These are phyloP conservation scores for Drosophila falleni DNA, from an alignment of 2,888 invertebrate species.

Conservation along the genomic window DNA sequence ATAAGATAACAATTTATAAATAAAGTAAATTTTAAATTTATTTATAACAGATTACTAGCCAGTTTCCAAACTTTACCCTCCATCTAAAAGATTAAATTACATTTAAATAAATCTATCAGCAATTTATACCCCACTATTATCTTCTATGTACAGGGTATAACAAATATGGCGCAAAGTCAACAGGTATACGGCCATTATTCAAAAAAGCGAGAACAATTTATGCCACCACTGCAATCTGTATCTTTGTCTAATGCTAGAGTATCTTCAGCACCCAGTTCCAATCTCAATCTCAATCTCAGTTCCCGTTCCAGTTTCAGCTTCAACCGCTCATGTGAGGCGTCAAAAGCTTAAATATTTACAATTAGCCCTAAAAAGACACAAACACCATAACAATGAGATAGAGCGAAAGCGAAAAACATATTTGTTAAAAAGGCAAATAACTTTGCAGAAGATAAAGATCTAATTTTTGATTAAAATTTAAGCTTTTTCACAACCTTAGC, in stretches of 20 bases:
- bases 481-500: conserved; percentile 79
- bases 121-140: neutral
- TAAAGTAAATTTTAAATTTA: neutral
- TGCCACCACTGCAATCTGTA: conserved; percentile 62
- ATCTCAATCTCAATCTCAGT: no score
- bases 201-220: conserved; percentile 70
- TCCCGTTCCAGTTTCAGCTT: neutral
- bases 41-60: neutral
- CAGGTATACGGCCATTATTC: conserved; percentile 61
- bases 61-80: neutral
- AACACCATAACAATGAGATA: conserved; percentile 41
- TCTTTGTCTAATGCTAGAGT: conserved; percentile 30
- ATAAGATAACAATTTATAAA: neutral
- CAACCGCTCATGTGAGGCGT: conserved; percentile 67
- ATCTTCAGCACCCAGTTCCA: neutral
- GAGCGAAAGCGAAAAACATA: conserved; percentile 58
- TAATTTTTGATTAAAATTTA: conserved; percentile 82
- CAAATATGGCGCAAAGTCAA: conserved; percentile 76
- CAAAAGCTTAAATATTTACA: conserved; percentile 81
- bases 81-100: no score
- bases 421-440: conserved; percentile 78
- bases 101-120: neutral
- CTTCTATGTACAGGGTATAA: conserved; percentile 28
- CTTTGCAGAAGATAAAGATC: conserved; percentile 77
- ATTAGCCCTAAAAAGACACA: conserved; percentile 35